Conservation (phyloP, 2,797 vertebrate genomes). For the Schizothorax lantsangensis region DNA sequence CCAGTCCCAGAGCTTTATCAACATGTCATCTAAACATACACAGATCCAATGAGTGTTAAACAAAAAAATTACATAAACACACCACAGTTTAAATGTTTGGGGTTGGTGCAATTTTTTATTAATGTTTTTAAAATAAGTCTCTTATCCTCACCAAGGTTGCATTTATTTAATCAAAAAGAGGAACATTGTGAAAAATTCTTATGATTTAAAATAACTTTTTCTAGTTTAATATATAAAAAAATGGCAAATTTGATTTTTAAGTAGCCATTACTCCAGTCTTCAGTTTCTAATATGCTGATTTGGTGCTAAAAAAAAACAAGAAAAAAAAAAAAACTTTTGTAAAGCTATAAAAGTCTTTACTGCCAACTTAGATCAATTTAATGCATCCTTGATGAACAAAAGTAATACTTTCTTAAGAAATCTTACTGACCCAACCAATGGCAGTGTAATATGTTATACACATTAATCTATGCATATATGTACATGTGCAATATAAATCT, state of each 20-base stretch:
- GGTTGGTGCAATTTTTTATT: too few relatives aligned
- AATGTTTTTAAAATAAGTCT: neutral
- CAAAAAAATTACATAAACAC: neutral
- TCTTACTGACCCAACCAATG: neutral
- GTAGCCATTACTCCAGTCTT: too few relatives aligned
- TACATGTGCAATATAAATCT: neutral
- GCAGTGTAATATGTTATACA: neutral
- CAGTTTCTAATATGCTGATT: too few relatives aligned
- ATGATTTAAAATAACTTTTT: too few relatives aligned
- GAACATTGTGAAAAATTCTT: neutral
- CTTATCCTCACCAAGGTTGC: neutral
- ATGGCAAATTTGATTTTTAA: too few relatives aligned
- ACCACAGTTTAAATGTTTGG: neutral
- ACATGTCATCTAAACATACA: conserved; percentile 90
- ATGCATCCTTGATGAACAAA: neutral
- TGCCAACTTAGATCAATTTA: neutral
- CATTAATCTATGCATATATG: neutral
- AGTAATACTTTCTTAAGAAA: neutral
- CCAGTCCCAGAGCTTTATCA: conserved; percentile 99
- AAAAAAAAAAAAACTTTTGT: too few relatives aligned
- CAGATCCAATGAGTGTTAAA: conserved; percentile 28
- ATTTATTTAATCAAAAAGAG: neutral
- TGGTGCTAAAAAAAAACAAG: too few relatives aligned
- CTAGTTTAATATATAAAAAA: too few relatives aligned
- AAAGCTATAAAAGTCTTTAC: too few relatives aligned